Evolutionary conservation across 2,888 invertebrate genomes (phyloP).

Genomic region (Agonopterix heracliana): DNA sequence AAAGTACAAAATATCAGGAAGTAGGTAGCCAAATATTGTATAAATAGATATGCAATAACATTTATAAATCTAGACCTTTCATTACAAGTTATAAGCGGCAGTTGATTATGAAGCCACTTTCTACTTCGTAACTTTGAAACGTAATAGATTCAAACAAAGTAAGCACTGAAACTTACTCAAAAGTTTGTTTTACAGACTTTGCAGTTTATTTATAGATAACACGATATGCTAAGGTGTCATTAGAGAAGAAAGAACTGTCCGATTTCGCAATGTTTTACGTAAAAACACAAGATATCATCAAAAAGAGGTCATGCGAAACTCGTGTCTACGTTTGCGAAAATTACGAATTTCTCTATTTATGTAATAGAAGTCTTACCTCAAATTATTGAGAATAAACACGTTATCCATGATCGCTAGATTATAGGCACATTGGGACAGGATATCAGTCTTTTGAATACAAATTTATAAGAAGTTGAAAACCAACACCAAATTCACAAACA

Average conservation of each 20-base stretch:
- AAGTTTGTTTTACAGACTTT: too few species aligned
- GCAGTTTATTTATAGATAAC: too few species aligned
- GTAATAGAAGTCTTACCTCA: constrained; percentile 40
- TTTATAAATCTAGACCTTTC: too few species aligned
- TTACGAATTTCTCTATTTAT: constrained; percentile 9
- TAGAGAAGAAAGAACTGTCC: background rate
- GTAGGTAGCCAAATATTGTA: too few species aligned
- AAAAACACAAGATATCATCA: constrained; percentile 21
- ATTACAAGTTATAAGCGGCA: too few species aligned
- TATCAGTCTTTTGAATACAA: background rate
- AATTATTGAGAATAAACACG: constrained; percentile 54
- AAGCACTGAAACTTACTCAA: too few species aligned
- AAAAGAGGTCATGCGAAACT: constrained; percentile 28
- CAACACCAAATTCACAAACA: background rate
- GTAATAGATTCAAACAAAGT: too few species aligned
- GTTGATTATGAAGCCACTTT: too few species aligned
- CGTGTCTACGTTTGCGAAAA: constrained; percentile 19
- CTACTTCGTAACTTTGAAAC: too few species aligned
- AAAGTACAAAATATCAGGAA: too few species aligned
- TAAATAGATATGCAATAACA: too few species aligned
- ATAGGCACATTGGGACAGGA: constrained; percentile 17
- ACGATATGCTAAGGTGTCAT: background rate
- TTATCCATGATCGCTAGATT: constrained; percentile 50
- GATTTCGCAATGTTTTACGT: constrained; percentile 14
- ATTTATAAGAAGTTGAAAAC: background rate